Evolutionary conservation across 2,797 vertebrate species (phyloP), one percentile per base, ranked within the genome.

Genomic region (Pantherophis alleghaniensis): DNA sequence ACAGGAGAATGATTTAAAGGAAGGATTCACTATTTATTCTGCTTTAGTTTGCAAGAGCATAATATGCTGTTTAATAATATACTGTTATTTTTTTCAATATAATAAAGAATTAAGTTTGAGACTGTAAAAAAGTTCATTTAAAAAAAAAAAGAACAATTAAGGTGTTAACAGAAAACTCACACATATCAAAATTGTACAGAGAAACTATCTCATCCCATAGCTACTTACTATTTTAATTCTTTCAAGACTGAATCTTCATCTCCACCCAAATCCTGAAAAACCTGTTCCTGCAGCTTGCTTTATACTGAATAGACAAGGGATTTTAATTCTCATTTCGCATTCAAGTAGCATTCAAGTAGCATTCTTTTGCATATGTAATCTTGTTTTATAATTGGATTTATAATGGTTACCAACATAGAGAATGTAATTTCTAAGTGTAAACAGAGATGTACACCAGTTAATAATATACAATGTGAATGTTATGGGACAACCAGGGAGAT

Each of bases 231-330:
- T 93, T 96, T 96, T 92, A 94, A 95, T 96, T 95, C 92, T 97
- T 97, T 97, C 93, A 96, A 96, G 96, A 96, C 96, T 97, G 89
- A 97, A 94, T 94, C 93, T 96, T 93, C 79, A 83, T 90, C 96
- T 94, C 96, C 96, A 0, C 95, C 96, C 96, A 97, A 55, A 2
- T 95, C 97, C 96, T 96, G 97, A 96, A 97, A 97, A 98, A 96
- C 97, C 95, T 97, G 97, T 98, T 98, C 95, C 94, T 93, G 96
- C 93, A 96, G 91, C 28, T 96, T 96, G 93, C 96, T 95, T 95
- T 95, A 96, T 95, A 97, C 96, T 95, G 93, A 96, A 96, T 88
- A 97, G 93, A 92, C 94, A 96, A 97, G 93, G 95, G 91, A 96
- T 96, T 96, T 94, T 90, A 94, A 96, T 94, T 51, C 7, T 93